These are phyloP conservation scores for Cylloceria caligata DNA, from an alignment of 2,888 invertebrate species.

Conservation along the genomic window DNA sequence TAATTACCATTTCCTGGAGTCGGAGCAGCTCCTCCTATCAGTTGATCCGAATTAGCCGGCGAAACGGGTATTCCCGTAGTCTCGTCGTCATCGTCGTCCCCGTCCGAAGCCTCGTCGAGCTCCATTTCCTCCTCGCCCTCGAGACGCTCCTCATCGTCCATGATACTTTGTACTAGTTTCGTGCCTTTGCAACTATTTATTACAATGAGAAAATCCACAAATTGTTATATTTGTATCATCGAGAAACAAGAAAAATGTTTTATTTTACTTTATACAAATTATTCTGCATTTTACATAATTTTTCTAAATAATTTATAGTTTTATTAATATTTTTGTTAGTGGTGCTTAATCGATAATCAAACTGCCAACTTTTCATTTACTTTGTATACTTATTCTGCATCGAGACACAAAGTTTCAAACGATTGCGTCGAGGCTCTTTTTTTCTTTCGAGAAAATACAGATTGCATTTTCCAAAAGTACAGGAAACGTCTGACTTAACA, in stretches of 20 bases:
- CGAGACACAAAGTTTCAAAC: too few relatives aligned
- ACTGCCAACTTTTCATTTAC: too few relatives aligned
- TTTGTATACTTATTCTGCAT: too few relatives aligned
- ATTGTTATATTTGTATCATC: background rate
- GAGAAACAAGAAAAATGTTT: background rate
- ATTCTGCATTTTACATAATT: too few relatives aligned
- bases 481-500: too few relatives aligned
- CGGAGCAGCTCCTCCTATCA: slow-evolving; percentile 79
- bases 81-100: slow-evolving; percentile 90
- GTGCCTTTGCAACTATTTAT: slow-evolving; percentile 66
- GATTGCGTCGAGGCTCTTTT: too few relatives aligned
- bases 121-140: slow-evolving; percentile 89
- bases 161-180: slow-evolving; percentile 77
- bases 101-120: slow-evolving; percentile 90
- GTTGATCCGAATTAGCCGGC: slow-evolving; percentile 84
- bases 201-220: slow-evolving; percentile 44
- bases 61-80: slow-evolving; percentile 86
- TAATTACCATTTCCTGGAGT: slow-evolving; percentile 78
- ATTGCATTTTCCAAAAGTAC: too few relatives aligned
- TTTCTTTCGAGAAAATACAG: too few relatives aligned
- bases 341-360: too few relatives aligned
- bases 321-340: too few relatives aligned
- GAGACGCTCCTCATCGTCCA: slow-evolving; percentile 84
- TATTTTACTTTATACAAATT: too few relatives aligned
- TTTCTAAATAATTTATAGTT: too few relatives aligned